Percentiles rank a stretch among this genome's conserved stretches.
These are phyloP conservation scores for Augochlora pura DNA, from an alignment of 1,140 invertebrate genomes.

Conservation along the genomic window DNA sequence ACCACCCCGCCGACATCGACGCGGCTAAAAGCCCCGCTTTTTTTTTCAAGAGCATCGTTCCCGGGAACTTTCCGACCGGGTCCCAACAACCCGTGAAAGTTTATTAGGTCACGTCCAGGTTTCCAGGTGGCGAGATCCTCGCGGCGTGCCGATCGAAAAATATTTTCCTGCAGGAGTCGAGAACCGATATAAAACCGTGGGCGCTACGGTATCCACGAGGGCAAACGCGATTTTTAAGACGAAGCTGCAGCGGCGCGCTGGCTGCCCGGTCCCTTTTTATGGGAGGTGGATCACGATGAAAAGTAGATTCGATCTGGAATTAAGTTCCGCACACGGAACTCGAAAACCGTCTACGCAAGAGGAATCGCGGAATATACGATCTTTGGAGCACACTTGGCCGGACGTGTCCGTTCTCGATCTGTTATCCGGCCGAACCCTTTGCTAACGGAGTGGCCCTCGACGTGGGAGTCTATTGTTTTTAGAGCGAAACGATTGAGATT, in stretches of 20 bases:
- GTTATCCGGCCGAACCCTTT: too few relatives aligned
- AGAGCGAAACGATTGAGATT: too few relatives aligned
- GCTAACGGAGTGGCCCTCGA: too few relatives aligned
- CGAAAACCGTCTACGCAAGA: not conserved
- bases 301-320: not conserved
- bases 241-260: too few relatives aligned
- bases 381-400: not conserved
- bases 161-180: not conserved
- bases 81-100: slow-evolving; percentile 1
- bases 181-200: too few relatives aligned
- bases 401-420: not conserved
- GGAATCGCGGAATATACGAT: not conserved
- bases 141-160: not conserved
- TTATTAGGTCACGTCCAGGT: slow-evolving; percentile 15
- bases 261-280: not conserved
- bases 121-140: not conserved
- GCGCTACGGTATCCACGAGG: too few relatives aligned
- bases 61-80: slow-evolving; percentile 1
- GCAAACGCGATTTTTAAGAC: too few relatives aligned
- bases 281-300: not conserved
- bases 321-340: not conserved
- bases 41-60: slow-evolving; percentile 4
- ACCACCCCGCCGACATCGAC: not conserved
- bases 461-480: too few relatives aligned
- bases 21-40: slow-evolving; percentile 24